Evolutionary conservation across 2,797 vertebrate genomes (phyloP).

Genomic region (Limosa lapponica): DNA sequence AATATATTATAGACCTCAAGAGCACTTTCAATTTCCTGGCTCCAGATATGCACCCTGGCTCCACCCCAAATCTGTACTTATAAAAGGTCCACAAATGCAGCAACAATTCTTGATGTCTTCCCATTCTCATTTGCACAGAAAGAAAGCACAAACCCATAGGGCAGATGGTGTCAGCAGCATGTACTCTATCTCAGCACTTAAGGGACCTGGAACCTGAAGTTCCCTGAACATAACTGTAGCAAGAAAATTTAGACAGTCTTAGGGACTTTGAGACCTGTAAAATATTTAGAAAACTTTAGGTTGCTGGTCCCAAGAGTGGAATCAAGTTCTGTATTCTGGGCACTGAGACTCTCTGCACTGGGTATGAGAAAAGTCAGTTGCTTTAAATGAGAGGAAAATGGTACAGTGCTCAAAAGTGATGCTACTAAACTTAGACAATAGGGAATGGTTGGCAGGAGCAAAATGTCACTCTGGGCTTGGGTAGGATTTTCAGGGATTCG

Average conservation of each 20-base stretch:
- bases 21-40: constrained; percentile 11
- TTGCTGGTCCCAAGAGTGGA: neutral
- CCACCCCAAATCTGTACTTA: constrained; percentile 4
- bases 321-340: neutral
- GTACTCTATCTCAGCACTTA: neutral
- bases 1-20: neutral
- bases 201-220: neutral
- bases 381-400: neutral
- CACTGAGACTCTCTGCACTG: accelerated
- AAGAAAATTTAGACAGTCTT: neutral
- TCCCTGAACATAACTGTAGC: neutral
- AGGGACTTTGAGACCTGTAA: neutral
- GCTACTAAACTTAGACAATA: neutral
- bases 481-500: neutral
- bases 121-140: neutral
- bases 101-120: neutral
- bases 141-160: neutral
- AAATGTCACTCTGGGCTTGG: neutral
- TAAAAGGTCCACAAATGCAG: neutral
- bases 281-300: neutral
- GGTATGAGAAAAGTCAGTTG: neutral
- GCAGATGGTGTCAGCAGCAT: neutral
- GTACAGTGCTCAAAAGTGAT: neutral
- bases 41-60: neutral
- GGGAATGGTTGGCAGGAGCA: neutral